Percentiles rank a stretch among this genome's conserved stretches.
phyloP scores from a whole-genome alignment of 2,888 invertebrate species.

The Drosophila testacea region DNA sequence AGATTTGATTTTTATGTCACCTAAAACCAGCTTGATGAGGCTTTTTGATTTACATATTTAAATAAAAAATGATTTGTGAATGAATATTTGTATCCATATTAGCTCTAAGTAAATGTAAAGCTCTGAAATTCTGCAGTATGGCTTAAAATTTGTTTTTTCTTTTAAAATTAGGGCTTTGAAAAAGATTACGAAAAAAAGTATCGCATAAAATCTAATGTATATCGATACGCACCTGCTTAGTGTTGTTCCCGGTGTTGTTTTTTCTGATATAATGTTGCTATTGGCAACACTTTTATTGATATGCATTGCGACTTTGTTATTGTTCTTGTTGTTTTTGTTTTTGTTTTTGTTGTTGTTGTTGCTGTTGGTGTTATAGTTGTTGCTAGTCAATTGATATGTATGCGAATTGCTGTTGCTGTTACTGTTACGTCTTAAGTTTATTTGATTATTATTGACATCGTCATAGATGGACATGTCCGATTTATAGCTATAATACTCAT shows the following conservation, averaged over 20 bases:
- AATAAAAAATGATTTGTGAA: no score
- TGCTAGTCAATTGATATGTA: conserved; percentile 40
- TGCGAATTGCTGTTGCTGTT: conserved; percentile 46
- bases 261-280: conserved; percentile 56
- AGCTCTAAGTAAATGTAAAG: no score
- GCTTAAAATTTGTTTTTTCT: no score
- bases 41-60: no score
- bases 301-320: conserved; percentile 53
- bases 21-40: no score
- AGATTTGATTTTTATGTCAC: no score
- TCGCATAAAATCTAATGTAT: neutral
- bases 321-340: conserved; percentile 23
- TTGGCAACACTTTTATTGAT: conserved; percentile 55
- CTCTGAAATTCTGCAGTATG: no score
- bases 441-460: conserved; percentile 85
- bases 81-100: no score
- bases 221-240: conserved; percentile 13
- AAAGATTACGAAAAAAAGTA: no score
- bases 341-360: conserved; percentile 26
- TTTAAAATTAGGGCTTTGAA: no score
- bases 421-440: conserved; percentile 82
- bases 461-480: conserved; percentile 84
- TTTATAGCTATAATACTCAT: conserved; percentile 81
- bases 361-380: conserved; percentile 40
- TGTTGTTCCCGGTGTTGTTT: conserved; percentile 31